A percentile compares a stretch with the other conserved stretches of the same genome.
These are phyloP conservation scores for Phyto melanocephala DNA, from an alignment of 2,888 invertebrate species.

Conservation along the genomic window DNA sequence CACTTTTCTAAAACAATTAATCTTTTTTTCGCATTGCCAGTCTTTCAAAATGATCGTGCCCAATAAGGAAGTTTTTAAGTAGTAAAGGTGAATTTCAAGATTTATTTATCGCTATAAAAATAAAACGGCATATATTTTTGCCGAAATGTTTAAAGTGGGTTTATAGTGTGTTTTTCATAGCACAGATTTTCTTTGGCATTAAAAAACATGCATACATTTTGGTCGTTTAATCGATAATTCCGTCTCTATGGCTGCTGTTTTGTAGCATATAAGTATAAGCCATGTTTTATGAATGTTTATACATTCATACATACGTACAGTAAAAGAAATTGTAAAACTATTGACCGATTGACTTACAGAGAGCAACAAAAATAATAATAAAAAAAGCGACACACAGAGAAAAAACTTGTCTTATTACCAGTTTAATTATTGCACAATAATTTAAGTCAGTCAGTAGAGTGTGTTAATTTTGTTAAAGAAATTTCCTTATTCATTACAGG, in stretches of 20 bases:
- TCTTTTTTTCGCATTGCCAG: slow-evolving; percentile 12
- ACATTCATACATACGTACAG: background rate
- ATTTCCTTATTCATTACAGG: slow-evolving; percentile 31
- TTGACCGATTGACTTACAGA: slow-evolving; percentile 62
- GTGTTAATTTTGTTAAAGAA: background rate
- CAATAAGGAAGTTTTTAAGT: slow-evolving; percentile 40
- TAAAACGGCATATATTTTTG: background rate
- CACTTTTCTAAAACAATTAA: background rate
- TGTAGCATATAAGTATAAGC: background rate
- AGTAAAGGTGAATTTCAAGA: background rate
- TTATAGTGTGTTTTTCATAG: background rate
- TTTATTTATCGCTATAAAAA: background rate
- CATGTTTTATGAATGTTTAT: no score
- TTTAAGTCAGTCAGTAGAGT: background rate
- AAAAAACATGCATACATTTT: background rate
- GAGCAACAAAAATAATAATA: background rate
- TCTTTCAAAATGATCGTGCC: background rate
- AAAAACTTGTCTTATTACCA: slow-evolving; percentile 28
- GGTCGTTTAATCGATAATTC: slow-evolving; percentile 35
- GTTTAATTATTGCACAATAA: background rate
- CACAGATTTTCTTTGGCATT: background rate
- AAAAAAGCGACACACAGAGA: background rate
- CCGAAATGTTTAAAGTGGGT: background rate
- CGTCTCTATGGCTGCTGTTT: background rate
- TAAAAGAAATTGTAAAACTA: slow-evolving; percentile 37